Base-by-base conservation (phyloP, 2,888 invertebrate species). In the Synanthedon tipuliformis region DNA sequence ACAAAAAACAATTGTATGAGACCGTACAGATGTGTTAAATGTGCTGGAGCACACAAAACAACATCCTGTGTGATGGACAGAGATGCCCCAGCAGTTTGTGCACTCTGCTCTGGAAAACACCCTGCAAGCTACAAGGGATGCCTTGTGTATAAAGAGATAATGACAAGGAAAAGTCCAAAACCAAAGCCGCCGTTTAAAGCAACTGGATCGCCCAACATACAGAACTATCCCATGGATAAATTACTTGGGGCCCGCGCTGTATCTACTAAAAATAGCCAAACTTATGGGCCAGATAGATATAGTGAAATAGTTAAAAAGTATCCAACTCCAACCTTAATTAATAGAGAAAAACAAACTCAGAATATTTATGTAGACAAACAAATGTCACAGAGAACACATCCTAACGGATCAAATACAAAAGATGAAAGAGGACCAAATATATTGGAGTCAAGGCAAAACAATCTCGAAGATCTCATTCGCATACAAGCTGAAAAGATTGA, bases 21-120 rank as follows among this genome's bases (percentile, higher is more conserved):
- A 23, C 55, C 55, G 3, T 41, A 52, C 45, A 40, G 55, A 11
- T 55, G 55, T 16, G 53, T 55, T 2, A 55, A 55, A 16, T 55
- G 55, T 27, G 53, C 48, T 12, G 27, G 27, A n/a, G 7, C 40
- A 3, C 53, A 53, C 23, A 53, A 51, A 40, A 40, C 51, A 3
- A 41, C 51, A 15, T 45, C 34, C 4, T 53, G 53, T 18, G 45
- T 23, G 18, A 18, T 11, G 40, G 51, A 53, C 7, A 41, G 51
- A 13, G 18, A 18, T 18, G 13, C 51, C 1, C 51, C 50, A 15
- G 50, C 50, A 0, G 13, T n/a, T n/a, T 53, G 51, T 40, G 34
- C 48, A 7, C 40, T 53, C 11, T 53, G 53, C 16, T 11, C 10
- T 3, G 40, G 48, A 4, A 23, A 11, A 8, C 53, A 53, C 16